Conservation (phyloP, 2,113 vertebrate genomes). For the Probosciger aterrimus region DNA sequence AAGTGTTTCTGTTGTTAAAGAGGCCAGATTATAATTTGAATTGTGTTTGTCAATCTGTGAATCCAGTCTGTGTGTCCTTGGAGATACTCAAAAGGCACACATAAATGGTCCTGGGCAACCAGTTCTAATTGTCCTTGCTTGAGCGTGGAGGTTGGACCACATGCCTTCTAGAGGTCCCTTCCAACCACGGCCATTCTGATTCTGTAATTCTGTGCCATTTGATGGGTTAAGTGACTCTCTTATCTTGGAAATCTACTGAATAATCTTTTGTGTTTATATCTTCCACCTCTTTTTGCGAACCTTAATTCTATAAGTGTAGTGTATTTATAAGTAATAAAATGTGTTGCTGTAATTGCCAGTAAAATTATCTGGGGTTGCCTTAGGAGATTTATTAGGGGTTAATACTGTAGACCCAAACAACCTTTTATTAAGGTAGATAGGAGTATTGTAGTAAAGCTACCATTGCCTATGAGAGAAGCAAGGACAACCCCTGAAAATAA, state of each 20-base stretch:
- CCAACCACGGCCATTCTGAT: background rate
- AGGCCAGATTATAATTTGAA: background rate
- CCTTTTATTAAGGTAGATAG: background rate
- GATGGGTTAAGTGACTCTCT: background rate
- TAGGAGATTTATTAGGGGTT: background rate
- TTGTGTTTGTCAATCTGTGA: background rate
- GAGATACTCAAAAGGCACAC: background rate
- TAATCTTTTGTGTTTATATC: background rate
- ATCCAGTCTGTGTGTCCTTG: background rate
- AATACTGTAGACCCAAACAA: background rate
- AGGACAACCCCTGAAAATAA: background rate
- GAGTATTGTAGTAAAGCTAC: background rate
- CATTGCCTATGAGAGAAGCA: background rate
- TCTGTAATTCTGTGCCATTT: background rate
- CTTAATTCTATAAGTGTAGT: background rate
- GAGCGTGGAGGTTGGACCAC: background rate
- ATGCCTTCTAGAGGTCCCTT: background rate
- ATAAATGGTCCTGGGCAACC: background rate
- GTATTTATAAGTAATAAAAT: background rate
- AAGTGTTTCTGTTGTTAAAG: slow-evolving; percentile 17
- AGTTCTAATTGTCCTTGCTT: background rate
- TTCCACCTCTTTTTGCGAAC: background rate
- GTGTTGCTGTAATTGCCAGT: background rate
- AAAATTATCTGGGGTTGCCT: background rate
- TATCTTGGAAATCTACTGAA: background rate